Conservation (phyloP, 2,113 vertebrate genomes). For the Heterotilapia buettikoferi region DNA sequence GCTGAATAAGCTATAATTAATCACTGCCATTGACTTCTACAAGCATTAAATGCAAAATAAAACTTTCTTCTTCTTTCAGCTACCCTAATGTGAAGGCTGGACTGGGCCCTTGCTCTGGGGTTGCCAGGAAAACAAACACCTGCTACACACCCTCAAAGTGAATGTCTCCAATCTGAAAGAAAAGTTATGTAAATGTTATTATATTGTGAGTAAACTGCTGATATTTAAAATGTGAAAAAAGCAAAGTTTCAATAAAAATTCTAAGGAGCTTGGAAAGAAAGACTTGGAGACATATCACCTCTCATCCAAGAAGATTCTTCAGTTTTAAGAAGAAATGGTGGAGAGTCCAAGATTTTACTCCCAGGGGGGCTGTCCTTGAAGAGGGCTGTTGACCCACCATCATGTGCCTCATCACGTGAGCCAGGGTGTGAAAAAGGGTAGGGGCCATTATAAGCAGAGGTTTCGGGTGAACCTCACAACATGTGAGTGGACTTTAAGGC, state of each 20-base stretch:
- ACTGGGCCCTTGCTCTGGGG: background rate
- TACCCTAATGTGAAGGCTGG: background rate
- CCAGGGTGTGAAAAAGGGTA: background rate
- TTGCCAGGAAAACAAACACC: background rate
- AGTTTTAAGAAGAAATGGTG: background rate
- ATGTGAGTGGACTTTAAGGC: background rate
- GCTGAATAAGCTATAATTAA: background rate
- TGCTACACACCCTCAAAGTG: slow-evolving; percentile 82
- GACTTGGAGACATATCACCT: background rate
- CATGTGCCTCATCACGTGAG: background rate
- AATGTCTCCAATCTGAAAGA: slow-evolving; percentile 81
- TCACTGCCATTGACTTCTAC: background rate
- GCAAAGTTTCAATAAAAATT: background rate
- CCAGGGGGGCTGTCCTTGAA: background rate
- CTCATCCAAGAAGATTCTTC: background rate
- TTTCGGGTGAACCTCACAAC: background rate
- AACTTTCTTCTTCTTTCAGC: background rate
- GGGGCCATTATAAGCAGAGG: background rate
- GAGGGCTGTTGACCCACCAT: background rate
- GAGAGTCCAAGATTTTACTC: background rate
- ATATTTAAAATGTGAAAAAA: background rate
- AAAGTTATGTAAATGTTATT: background rate
- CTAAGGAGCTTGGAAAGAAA: background rate
- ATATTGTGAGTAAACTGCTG: background rate
- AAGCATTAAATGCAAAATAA: background rate